Percentiles rank a stretch among this genome's conserved stretches.
Evolutionary conservation across 2,888 invertebrate genomes (phyloP).

Genomic region (Nomada hirtipes): DNA sequence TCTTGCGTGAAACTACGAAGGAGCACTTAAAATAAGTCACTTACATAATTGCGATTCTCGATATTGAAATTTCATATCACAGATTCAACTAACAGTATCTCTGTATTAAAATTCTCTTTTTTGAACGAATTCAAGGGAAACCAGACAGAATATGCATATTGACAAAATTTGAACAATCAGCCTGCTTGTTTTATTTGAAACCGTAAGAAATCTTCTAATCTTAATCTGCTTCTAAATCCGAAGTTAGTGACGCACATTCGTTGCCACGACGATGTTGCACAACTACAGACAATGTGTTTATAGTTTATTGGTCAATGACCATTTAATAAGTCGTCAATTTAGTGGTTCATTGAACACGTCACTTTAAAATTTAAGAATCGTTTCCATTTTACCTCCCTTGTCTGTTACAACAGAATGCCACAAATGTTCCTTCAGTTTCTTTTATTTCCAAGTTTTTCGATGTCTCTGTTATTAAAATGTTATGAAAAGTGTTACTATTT

Average conservation of each 20-base stretch:
- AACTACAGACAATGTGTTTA: not conserved
- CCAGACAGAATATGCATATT: no score
- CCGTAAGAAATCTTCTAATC: no score
- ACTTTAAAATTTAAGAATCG: not conserved
- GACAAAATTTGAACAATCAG: no score
- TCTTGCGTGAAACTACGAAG: not conserved
- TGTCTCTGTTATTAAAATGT: no score
- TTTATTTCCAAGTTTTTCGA: not conserved
- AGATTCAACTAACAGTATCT: no score
- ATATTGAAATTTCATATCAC: not conserved
- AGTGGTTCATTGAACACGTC: constrained; percentile 9
- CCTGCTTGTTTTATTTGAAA: no score
- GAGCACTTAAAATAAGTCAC: constrained; percentile 9
- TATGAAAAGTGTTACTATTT: no score
- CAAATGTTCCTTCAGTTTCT: not conserved
- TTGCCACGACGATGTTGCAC: constrained; percentile 18
- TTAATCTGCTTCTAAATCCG: not conserved
- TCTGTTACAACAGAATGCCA: not conserved
- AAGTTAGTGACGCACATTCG: not conserved
- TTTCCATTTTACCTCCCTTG: not conserved
- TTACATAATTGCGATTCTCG: not conserved
- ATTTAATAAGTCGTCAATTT: constrained; percentile 51
- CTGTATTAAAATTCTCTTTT: no score
- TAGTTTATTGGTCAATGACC: constrained; percentile 50
- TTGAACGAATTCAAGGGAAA: no score